Evolutionary conservation across 2,888 invertebrate species (phyloP), one percentile per base, ranked within the genome.

Genomic region (Eretmocerus hayati): DNA sequence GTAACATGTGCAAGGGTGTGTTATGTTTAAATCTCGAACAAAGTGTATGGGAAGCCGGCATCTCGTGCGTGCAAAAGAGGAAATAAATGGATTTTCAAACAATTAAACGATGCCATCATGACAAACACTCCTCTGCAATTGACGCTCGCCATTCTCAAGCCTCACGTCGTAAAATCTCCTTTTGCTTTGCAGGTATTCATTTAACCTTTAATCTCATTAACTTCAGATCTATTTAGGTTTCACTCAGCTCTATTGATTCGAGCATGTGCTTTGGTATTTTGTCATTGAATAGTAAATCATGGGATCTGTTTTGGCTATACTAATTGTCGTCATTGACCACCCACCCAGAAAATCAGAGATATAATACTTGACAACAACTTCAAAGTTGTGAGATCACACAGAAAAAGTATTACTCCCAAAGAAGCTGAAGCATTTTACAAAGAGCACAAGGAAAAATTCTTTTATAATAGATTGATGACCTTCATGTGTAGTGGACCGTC

Each of bases 401-500:
- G 82, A 59, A 72, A 83, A 42, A 72, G 69, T 39, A 74, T 92
- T 56, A 79, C 80, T 43, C 65, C 69, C 43, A 68, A 79, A 56
- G 74, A 83, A 55, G 89, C 88, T 2, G 79, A 82, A 61, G 71
- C 74, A 38, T 92, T 94, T 73, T 94, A 94, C 65, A 74, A 74
- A 33, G 92, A 92, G 65, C 94, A 94, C 69, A 77, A 78, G 62
- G 76, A 77, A 8, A 88, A 86, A 67, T 91, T 91, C 71, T 92
- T 91, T 71, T 91, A 81, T 63, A 84, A 88, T 60, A 78, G 91
- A 40, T 73, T 92, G 6, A 75, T 85, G 18, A 85, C 86, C 8
- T 90, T 89, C 63, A 90, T 91, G 87, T 80, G 60, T 66, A 94
- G 93, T 77, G 94, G 93, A 1, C 83, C 84, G n/a, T 81, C 87